A percentile compares a stretch with the other conserved stretches of the same genome.
Conservation (phyloP, 2,113 vertebrate genomes). For the Rynchops niger region DNA sequence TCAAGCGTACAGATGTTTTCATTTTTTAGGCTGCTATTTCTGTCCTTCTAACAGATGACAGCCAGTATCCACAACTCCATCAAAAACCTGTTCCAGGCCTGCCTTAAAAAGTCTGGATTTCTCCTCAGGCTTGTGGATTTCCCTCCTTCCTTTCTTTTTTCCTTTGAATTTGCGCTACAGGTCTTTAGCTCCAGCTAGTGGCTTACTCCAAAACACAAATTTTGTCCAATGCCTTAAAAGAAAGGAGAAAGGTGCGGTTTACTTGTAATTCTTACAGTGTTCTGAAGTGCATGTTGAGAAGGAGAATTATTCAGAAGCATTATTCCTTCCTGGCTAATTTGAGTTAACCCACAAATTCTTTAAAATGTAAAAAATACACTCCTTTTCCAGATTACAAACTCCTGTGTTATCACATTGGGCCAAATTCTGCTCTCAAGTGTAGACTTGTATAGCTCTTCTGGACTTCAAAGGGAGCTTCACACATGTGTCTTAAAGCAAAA, state of each 20-base stretch:
- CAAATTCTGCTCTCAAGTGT: slow-evolving; percentile 65
- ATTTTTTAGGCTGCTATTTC: neutral
- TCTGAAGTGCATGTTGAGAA: neutral
- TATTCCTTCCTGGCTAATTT: slow-evolving; percentile 34
- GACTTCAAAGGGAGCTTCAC: slow-evolving; percentile 48
- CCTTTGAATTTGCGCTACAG: slow-evolving; percentile 54
- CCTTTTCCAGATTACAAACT: slow-evolving; percentile 2
- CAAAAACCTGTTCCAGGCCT: neutral
- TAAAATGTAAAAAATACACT: neutral
- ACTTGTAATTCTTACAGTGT: neutral
- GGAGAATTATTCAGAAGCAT: neutral
- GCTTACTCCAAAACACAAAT: slow-evolving; percentile 65
- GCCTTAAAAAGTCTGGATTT: slow-evolving; percentile 27
- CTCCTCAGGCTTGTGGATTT: neutral
- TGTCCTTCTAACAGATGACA: neutral
- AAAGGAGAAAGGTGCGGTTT: neutral
- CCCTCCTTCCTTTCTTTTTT: neutral
- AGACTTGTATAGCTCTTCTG: slow-evolving; percentile 3
- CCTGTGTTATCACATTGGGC: slow-evolving; percentile 51
- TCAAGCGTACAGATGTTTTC: neutral
- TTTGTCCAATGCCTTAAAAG: slow-evolving; percentile 12
- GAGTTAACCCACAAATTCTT: slow-evolving; percentile 18
- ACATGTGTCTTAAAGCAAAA: slow-evolving; percentile 39
- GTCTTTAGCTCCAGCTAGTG: slow-evolving; percentile 76
- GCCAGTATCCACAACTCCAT: neutral